A percentile compares a stretch with the other conserved stretches of the same genome.
Evolutionary conservation across 2,113 vertebrate species (phyloP).

Genomic region (Takifugu bimaculatus): DNA sequence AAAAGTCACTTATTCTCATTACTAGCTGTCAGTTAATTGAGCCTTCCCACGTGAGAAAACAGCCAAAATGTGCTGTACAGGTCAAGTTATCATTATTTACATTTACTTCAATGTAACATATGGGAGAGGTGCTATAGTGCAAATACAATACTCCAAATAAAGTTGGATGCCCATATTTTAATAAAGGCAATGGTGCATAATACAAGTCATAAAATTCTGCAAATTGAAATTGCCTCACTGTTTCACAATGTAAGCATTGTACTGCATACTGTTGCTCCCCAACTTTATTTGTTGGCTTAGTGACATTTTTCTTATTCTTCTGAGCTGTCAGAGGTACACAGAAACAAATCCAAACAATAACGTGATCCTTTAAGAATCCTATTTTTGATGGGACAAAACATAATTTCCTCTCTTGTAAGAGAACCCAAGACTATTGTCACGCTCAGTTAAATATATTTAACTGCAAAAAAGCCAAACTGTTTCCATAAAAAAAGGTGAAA

Average conservation of each 20-base stretch:
- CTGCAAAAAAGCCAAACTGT: too few relatives aligned
- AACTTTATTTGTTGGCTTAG: constrained; percentile 11
- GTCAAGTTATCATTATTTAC: constrained; percentile 8
- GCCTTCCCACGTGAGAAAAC: neutral
- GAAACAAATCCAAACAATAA: too few relatives aligned
- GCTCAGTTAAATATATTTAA: too few relatives aligned
- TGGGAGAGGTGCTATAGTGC: constrained; percentile 31
- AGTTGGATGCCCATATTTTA: constrained; percentile 19
- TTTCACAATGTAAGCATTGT: neutral
- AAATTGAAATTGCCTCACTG: neutral
- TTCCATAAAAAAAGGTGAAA: too few relatives aligned
- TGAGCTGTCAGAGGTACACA: too few relatives aligned
- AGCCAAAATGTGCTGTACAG: constrained; percentile 4
- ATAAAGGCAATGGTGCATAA: constrained; percentile 58
- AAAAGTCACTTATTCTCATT: constrained; percentile 5
- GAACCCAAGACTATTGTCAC: too few relatives aligned
- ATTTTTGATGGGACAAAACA: too few relatives aligned
- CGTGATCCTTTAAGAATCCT: too few relatives aligned
- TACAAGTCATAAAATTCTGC: constrained; percentile 14
- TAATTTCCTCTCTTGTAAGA: too few relatives aligned
- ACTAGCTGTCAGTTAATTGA: constrained; percentile 18
- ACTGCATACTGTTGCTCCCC: constrained; percentile 20
- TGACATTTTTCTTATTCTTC: neutral
- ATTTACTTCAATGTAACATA: constrained; percentile 12
- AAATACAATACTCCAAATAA: constrained; percentile 24